These are phyloP conservation scores for Watersipora subatra DNA, from an alignment of 1,140 invertebrate genomes.

Conservation along the genomic window DNA sequence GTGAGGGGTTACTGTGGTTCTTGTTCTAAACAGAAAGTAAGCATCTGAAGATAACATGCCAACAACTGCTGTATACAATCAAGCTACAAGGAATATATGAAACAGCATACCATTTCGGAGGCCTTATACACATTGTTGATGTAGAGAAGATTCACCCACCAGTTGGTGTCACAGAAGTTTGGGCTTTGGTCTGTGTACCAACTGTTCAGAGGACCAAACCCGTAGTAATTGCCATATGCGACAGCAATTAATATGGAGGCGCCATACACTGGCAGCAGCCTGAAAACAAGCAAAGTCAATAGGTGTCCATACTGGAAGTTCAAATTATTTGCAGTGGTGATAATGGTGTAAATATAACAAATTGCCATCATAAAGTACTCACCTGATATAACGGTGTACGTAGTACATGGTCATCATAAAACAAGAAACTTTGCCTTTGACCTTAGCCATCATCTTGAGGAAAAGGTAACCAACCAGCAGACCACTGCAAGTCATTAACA, in stretches of 20 bases:
- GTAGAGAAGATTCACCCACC: slow-evolving; percentile 73
- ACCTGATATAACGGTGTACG: neutral
- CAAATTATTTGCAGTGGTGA: too few relatives aligned
- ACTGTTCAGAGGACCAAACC: neutral
- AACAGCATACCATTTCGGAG: slow-evolving; percentile 32
- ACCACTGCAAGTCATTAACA: too few relatives aligned
- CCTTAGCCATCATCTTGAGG: slow-evolving; percentile 40
- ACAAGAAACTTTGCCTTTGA: slow-evolving; percentile 23
- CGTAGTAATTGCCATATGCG: neutral
- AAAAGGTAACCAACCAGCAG: slow-evolving; percentile 46
- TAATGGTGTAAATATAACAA: too few relatives aligned
- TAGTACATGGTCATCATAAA: neutral
- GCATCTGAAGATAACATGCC: too few relatives aligned
- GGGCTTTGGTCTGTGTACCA: slow-evolving; percentile 22
- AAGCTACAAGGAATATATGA: too few relatives aligned
- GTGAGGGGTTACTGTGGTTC: too few relatives aligned
- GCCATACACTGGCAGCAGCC: neutral
- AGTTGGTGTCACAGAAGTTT: slow-evolving; percentile 49
- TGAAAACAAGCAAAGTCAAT: too few relatives aligned
- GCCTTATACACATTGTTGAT: slow-evolving; percentile 66
- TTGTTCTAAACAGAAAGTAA: too few relatives aligned
- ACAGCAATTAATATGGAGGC: neutral
- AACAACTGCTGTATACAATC: too few relatives aligned
- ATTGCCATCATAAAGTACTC: too few relatives aligned
- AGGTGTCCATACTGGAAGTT: too few relatives aligned